Evolutionary conservation across 2,888 invertebrate genomes (phyloP).

Genomic region (Synanthedon vespiformis): DNA sequence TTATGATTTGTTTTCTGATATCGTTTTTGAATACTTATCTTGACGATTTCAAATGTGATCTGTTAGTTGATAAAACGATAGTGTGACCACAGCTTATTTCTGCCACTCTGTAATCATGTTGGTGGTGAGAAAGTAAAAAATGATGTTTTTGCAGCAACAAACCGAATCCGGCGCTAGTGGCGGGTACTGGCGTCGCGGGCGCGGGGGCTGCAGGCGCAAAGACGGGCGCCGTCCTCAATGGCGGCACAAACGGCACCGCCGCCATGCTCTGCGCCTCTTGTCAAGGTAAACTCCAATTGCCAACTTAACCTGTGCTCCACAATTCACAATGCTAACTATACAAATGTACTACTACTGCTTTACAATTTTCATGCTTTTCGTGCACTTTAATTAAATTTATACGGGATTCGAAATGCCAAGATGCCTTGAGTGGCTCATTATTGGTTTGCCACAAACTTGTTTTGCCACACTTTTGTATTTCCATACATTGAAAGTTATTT

Average conservation of each 20-base stretch:
- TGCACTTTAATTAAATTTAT: no score
- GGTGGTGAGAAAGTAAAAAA: constrained; percentile 5
- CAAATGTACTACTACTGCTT: no score
- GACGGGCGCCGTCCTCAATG: constrained; percentile 79
- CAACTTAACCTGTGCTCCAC: no score
- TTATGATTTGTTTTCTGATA: no score
- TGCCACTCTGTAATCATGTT: constrained; percentile 3
- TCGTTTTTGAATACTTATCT: no score
- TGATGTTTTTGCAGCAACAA: constrained; percentile 78
- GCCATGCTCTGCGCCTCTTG: constrained; percentile 68
- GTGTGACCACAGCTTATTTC: constrained; percentile 2
- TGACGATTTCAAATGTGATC: neutral
- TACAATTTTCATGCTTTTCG: no score
- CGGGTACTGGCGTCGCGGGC: constrained; percentile 67
- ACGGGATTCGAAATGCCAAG: no score
- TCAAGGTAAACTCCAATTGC: constrained; percentile 36
- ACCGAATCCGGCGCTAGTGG: constrained; percentile 85
- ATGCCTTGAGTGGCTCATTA: no score
- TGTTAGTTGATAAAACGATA: constrained; percentile 6
- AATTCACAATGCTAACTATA: no score
- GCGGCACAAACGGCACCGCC: constrained; percentile 80
- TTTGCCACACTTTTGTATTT: no score
- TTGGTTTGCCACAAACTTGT: no score
- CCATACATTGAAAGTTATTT: no score
- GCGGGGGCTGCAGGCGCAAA: constrained; percentile 17